These are phyloP conservation scores for Drosophila stalkeri DNA, from an alignment of 2,888 invertebrate genomes.

Conservation along the genomic window DNA sequence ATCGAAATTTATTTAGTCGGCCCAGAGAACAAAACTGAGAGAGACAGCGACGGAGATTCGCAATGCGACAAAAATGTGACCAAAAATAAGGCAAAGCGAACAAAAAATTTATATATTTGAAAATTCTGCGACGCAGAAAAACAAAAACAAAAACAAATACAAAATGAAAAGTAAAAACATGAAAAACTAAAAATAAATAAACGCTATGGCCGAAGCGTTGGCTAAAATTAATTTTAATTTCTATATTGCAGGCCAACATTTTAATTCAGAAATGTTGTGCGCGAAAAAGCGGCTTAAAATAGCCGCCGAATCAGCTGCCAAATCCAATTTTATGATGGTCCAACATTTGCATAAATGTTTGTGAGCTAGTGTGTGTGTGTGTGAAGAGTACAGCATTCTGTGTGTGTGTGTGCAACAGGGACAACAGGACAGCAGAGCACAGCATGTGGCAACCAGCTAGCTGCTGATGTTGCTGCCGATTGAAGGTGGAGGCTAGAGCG, in stretches of 20 bases:
- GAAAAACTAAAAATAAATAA: slow-evolving; percentile 63
- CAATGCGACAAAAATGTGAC: slow-evolving; percentile 80
- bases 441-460: slow-evolving; percentile 70
- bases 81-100: slow-evolving; percentile 66
- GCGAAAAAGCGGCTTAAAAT: slow-evolving; percentile 71
- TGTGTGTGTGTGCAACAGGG: slow-evolving; percentile 33
- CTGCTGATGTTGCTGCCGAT: slow-evolving; percentile 53
- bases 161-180: slow-evolving; percentile 19
- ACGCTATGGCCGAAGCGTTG: slow-evolving; percentile 43
- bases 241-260: slow-evolving; percentile 50
- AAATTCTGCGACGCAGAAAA: slow-evolving; percentile 50
- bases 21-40: slow-evolving; percentile 39
- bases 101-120: slow-evolving; percentile 23
- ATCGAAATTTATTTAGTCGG: slow-evolving; percentile 82
- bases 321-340: slow-evolving; percentile 79
- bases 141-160: slow-evolving; percentile 27
- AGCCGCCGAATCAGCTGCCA: slow-evolving; percentile 77
- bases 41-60: slow-evolving; percentile 56
- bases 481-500: slow-evolving; percentile 17
- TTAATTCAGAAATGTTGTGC: slow-evolving; percentile 52
- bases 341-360: slow-evolving; percentile 66
- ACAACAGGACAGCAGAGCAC: slow-evolving; percentile 57
- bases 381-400: slow-evolving; percentile 19
- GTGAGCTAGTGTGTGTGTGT: slow-evolving; percentile 19
- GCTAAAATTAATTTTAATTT: slow-evolving; percentile 70